phyloP scores from a whole-genome alignment of 1,140 invertebrate genomes.

The Eumeta japonica region DNA sequence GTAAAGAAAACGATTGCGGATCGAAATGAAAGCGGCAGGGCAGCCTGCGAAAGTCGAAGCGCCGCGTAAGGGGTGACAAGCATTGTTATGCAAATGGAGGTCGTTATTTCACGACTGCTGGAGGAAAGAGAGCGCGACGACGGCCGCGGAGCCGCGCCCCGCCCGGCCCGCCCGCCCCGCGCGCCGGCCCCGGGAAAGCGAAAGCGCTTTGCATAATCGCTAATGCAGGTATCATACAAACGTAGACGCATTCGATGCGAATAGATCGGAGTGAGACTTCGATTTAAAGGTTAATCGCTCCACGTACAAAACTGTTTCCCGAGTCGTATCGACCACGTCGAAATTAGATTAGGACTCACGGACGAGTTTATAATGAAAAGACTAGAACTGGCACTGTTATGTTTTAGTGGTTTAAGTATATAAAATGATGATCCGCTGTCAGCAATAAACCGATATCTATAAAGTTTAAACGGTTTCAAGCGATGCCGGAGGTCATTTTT shows the following conservation, averaged over 20 bases:
- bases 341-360: too few relatives aligned
- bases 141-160: constrained; percentile 18
- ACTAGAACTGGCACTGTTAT: too few relatives aligned
- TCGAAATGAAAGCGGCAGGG: constrained; percentile 40
- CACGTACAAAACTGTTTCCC: too few relatives aligned
- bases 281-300: too few relatives aligned
- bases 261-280: too few relatives aligned
- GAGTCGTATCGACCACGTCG: too few relatives aligned
- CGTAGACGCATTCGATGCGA: too few relatives aligned
- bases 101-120: constrained; percentile 56
- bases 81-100: constrained; percentile 58
- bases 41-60: constrained; percentile 50
- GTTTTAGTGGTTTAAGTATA: too few relatives aligned
- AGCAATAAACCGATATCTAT: constrained; percentile 22
- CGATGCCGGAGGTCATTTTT: constrained; percentile 29
- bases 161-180: constrained; percentile 27
- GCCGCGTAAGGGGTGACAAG: constrained; percentile 53
- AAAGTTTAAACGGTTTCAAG: constrained; percentile 23
- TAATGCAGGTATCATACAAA: constrained; percentile 45
- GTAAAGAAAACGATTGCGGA: constrained; percentile 42
- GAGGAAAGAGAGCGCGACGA: constrained; percentile 51
- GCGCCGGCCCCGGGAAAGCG: constrained; percentile 34
- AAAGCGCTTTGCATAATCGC: constrained; percentile 54
- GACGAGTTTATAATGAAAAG: too few relatives aligned
- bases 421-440: constrained; percentile 7